These are phyloP conservation scores for Cairina moschata DNA, from an alignment of 2,113 vertebrate genomes.

Conservation along the genomic window DNA sequence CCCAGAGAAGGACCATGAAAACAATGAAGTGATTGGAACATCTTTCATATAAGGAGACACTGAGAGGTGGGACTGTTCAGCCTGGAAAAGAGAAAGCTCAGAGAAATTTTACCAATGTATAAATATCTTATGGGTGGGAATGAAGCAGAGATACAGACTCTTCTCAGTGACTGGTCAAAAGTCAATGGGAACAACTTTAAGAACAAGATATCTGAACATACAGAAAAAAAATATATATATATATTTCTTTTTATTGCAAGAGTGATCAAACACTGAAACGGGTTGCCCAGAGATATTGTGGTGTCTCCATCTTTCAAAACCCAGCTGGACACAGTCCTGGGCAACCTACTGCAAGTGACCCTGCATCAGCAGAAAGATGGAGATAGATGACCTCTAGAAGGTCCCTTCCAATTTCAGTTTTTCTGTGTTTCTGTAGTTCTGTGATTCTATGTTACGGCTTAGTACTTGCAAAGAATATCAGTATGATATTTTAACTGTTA, in stretches of 20 bases:
- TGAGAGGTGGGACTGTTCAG: background rate
- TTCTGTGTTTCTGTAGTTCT: background rate
- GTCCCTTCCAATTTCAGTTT: background rate
- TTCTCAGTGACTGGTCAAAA: background rate
- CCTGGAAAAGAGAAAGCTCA: background rate
- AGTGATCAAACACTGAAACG: background rate
- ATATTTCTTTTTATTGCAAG: background rate
- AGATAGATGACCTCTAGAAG: background rate
- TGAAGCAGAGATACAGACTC: background rate
- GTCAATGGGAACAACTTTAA: background rate
- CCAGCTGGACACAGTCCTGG: background rate
- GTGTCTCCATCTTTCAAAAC: background rate
- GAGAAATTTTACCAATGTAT: background rate
- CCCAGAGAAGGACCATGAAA: background rate
- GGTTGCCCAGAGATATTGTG: background rate
- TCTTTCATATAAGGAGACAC: background rate
- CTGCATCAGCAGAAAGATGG: rapidly evolving
- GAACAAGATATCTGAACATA: background rate
- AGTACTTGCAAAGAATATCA: background rate
- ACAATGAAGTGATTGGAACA: background rate
- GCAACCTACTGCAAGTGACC: too few relatives aligned
- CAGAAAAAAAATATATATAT: background rate
- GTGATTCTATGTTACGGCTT: background rate
- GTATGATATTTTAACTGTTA: background rate
- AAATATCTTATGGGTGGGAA: background rate